Percentiles rank a stretch among this genome's conserved stretches.
These are phyloP conservation scores for Listronotus bonariensis DNA, from an alignment of 1,140 invertebrate genomes.

Conservation along the genomic window DNA sequence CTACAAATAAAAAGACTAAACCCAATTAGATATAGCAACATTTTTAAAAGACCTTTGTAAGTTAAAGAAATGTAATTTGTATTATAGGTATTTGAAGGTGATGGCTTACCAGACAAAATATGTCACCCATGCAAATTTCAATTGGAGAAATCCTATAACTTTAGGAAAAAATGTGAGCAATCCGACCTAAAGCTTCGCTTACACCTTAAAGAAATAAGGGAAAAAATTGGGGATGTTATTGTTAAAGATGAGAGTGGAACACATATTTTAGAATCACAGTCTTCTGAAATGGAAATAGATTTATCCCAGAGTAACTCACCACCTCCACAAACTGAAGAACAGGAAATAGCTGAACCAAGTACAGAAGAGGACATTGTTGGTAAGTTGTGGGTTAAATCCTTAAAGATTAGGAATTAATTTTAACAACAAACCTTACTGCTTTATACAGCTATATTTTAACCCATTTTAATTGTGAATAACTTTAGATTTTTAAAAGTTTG, in stretches of 20 bases:
- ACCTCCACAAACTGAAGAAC: slow-evolving; percentile 1
- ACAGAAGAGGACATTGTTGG: slow-evolving; percentile 52
- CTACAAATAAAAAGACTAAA: too few species aligned
- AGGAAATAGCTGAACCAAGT: slow-evolving; percentile 49
- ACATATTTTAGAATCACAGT: slow-evolving; percentile 39
- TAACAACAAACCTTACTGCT: too few species aligned
- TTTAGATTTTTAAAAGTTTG: too few species aligned
- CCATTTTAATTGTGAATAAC: too few species aligned
- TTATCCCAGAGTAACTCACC: slow-evolving; percentile 10
- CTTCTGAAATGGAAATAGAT: slow-evolving; percentile 56
- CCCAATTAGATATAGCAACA: too few species aligned
- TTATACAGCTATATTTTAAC: too few species aligned
- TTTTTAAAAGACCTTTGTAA: too few species aligned
- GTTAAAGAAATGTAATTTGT: too few species aligned
- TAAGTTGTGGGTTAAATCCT: too few species aligned
- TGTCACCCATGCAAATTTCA: slow-evolving; percentile 72
- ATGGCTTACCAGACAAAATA: slow-evolving; percentile 72
- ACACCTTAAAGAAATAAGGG: slow-evolving; percentile 61
- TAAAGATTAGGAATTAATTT: too few species aligned
- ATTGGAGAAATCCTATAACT: slow-evolving; percentile 72
- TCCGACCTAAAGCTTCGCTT: slow-evolving; percentile 70
- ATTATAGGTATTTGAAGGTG: slow-evolving; percentile 67
- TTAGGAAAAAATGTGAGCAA: slow-evolving; percentile 74
- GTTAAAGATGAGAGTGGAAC: slow-evolving; percentile 12
- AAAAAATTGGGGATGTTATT: slow-evolving; percentile 26